Evolutionary conservation across 2,113 vertebrate species (phyloP).

Genomic region (Oncorhynchus mykiss): DNA sequence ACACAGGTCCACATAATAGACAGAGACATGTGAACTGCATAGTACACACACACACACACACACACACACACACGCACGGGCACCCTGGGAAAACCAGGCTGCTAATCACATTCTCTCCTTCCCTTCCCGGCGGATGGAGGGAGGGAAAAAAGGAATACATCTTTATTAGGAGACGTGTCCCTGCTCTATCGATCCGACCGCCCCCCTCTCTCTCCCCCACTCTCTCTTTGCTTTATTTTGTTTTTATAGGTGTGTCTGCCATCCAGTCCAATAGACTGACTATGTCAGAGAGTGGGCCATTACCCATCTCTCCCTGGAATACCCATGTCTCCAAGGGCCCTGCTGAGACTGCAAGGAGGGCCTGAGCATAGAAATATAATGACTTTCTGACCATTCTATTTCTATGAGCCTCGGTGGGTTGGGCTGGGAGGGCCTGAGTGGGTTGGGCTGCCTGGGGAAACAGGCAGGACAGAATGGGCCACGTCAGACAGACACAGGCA

Average conservation of each 20-base stretch:
- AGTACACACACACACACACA: neutral
- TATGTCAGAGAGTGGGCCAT: conserved; percentile 69
- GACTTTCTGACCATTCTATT: too few species aligned
- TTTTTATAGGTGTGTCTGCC: conserved; percentile 75
- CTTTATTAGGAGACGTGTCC: conserved; percentile 77
- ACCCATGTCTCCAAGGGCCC: conserved; percentile 68
- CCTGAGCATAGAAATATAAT: neutral
- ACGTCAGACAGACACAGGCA: conserved; percentile 30
- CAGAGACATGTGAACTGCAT: conserved; percentile 31
- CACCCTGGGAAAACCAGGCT: conserved; percentile 66
- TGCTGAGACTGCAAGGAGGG: conserved; percentile 51
- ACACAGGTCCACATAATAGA: conserved; percentile 35
- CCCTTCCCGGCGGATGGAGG: conserved; percentile 59
- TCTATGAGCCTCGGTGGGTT: too few species aligned
- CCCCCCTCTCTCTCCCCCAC: conserved; percentile 23
- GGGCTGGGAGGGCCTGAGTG: conserved; percentile 37
- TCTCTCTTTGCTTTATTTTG: conserved; percentile 59
- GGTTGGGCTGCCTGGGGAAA: conserved; percentile 64
- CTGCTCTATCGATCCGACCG: conserved; percentile 69
- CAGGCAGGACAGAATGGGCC: conserved; percentile 28
- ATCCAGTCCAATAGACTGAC: conserved; percentile 71
- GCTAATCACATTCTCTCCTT: conserved; percentile 70
- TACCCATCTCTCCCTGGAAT: conserved; percentile 67
- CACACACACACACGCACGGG: conserved; percentile 30
- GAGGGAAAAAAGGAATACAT: conserved; percentile 67